phyloP scores from a whole-genome alignment of 1,140 invertebrate species.

The Macrotrachela quadricornifera region DNA sequence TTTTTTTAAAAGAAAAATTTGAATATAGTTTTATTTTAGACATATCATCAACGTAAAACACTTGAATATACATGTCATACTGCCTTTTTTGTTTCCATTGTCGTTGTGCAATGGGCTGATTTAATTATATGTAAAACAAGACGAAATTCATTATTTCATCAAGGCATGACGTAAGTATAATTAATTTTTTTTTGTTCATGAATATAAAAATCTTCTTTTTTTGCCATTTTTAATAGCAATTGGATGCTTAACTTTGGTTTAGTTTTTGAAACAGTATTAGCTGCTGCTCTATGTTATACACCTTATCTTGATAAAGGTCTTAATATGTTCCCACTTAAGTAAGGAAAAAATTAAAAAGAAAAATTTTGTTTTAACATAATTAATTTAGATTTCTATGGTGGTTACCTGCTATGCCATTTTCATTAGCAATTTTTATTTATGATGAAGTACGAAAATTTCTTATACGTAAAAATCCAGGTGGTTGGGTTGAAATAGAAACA shows the following conservation, averaged over 20 bases:
- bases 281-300: conserved; percentile 28
- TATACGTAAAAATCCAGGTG: conserved; percentile 65
- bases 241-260: conserved; percentile 29
- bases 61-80: conserved; percentile 93
- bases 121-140: conserved; percentile 94
- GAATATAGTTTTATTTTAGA: conserved; percentile 35
- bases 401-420: conserved; percentile 83
- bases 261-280: conserved; percentile 31
- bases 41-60: conserved; percentile 75
- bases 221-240: conserved; percentile 17
- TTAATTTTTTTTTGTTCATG: background rate
- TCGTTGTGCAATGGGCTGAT: conserved; percentile 90
- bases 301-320: conserved; percentile 29
- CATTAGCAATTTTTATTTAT: conserved; percentile 80
- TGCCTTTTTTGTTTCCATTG: conserved; percentile 91
- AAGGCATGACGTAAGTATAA: conserved; percentile 62
- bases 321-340: conserved; percentile 31
- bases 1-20: background rate
- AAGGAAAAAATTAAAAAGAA: conserved; percentile 8
- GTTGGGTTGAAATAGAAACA: conserved; percentile 87
- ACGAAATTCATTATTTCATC: conserved; percentile 79
- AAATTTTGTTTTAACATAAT: background rate
- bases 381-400: conserved; percentile 70
- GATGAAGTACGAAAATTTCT: conserved; percentile 80
- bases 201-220: background rate